Percentiles rank a stretch among this genome's conserved stretches.
Conservation (phyloP, 2,797 vertebrate species). For the Xerus rutilus region DNA sequence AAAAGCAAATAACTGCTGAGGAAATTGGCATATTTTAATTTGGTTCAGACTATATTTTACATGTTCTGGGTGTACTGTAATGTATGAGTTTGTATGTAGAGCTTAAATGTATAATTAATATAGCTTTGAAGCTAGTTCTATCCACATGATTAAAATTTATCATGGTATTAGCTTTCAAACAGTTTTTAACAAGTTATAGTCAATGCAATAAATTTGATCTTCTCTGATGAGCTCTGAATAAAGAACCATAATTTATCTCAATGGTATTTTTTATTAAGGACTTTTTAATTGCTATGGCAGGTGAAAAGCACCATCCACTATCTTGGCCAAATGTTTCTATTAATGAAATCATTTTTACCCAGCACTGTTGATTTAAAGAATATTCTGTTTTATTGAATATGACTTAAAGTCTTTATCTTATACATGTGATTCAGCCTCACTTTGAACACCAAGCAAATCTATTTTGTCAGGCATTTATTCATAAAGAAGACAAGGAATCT, state of each 20-base stretch:
- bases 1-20: slow-evolving; percentile 79
- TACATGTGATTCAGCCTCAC: background rate
- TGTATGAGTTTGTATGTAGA: slow-evolving; percentile 75
- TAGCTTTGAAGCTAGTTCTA: slow-evolving; percentile 72
- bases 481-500: background rate
- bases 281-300: slow-evolving; percentile 83
- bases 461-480: background rate
- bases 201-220: slow-evolving; percentile 71
- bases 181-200: slow-evolving; percentile 80
- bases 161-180: slow-evolving; percentile 82
- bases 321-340: slow-evolving; percentile 80
- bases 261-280: slow-evolving; percentile 83
- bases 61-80: slow-evolving; percentile 67
- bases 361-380: slow-evolving; percentile 65
- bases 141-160: slow-evolving; percentile 84
- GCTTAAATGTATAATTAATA: slow-evolving; percentile 86
- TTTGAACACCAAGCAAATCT: slow-evolving; percentile 3
- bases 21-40: slow-evolving; percentile 83
- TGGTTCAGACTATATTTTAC: slow-evolving; percentile 73
- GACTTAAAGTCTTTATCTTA: slow-evolving; percentile 61
- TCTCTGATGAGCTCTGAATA: slow-evolving; percentile 75
- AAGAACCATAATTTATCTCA: slow-evolving; percentile 81
- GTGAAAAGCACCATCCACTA: slow-evolving; percentile 78
- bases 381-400: slow-evolving; percentile 70
- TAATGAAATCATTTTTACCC: slow-evolving; percentile 69